Base-by-base conservation (phyloP, 2,797 vertebrate species). In the Psittacula echo region DNA sequence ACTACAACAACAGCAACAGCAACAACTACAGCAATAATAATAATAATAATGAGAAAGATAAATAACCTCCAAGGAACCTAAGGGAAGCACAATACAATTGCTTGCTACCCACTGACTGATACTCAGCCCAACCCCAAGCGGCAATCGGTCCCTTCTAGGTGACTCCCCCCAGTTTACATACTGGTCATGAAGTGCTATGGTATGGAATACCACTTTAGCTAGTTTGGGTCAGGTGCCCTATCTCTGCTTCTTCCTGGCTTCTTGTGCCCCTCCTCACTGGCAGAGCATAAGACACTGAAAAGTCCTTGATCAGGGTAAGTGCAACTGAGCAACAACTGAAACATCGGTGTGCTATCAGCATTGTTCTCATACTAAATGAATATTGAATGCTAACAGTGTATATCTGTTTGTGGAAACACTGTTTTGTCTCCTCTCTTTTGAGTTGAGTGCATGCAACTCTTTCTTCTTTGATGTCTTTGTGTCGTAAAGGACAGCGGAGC, bases 381-480 rank as follows among this genome's bases (percentile, higher is more conserved):
- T 58, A 34, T 21, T 88, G 84, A 89, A 94, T 90, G 71, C 80
- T 91, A 87, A 84, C 44, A 82, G 32, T 22, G 30, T 37, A 48
- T 79, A 41, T 88, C 66, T 88, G 72, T 85, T 85, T 88, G 87
- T 75, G 73, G 71, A 96, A 97, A 94, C n/a, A 72, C 64, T 90
- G 51, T 45, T 92, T 78, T 76, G 51, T 62, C 41, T 91, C 45
- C 26, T 92, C 68, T 71, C 27, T 91, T 86, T 60, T 50, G 29
- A 66, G 73, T n/a, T 51, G 56, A n/a, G 20, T 68, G 26, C n/a
- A 37, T 50, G 27, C 20, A 85, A 15, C 9, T 39, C 87, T 80
- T 77, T 65, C 50, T 70, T 79, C 13, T 32, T 86, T 71, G 29
- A 20, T 53, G 12, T 27, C 45, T 84, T 91, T 70, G 11, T 70